Evolutionary conservation across 64 coral and sea anemone species (phyloP), one percentile per base, ranked within the genome.

Genomic region (Exaiptasia diaphana): DNA sequence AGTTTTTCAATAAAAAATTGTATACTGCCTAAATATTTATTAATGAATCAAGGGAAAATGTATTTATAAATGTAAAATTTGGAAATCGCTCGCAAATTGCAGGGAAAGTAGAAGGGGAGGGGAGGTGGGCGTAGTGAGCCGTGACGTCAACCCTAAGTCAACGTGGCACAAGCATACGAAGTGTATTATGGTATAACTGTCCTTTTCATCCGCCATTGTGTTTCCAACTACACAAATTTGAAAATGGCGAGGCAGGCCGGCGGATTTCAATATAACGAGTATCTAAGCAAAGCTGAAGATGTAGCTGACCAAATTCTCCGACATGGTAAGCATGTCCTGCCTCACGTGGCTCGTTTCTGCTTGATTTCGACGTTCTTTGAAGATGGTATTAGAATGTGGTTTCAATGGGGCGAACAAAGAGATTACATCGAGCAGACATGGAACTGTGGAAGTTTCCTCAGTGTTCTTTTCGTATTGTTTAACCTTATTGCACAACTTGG

Each of bases 331-430:
- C 89, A 99, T 41, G 53, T 99, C 15, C 64, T 99, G 29, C 95
- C 95, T 3, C 95, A 99, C 75, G 67, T 99, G 33, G 95, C 95
- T 13, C 79, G 95, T 5, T 99, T 99, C 35, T 99, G 95, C 76
- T 76, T 99, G 41, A 92, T 99, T 56, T 99, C 95, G 12, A 99
- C 95, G 4, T 99, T 99, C 67, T 99, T 99, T 49, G 95, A 99
- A 44, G 95, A 99, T 80, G 95, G 95, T 11, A 83, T 99, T 76
- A 84, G 95, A 57, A 99, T 99, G 95, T 99, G 95, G 95, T 99
- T 99, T 37, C 95, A 99, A 23, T 99, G 95, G 95, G 90, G 90
- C 15, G 95, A 99, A 89, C 95, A 99, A 74, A 77, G 82, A 20
- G 95, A 99, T 59, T 99, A 99, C 58, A 93, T 99, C 57, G 90